A percentile compares a stretch with the other conserved stretches of the same genome.
phyloP scores from a whole-genome alignment of 2,113 vertebrate genomes.

The Centropus bengalensis region DNA sequence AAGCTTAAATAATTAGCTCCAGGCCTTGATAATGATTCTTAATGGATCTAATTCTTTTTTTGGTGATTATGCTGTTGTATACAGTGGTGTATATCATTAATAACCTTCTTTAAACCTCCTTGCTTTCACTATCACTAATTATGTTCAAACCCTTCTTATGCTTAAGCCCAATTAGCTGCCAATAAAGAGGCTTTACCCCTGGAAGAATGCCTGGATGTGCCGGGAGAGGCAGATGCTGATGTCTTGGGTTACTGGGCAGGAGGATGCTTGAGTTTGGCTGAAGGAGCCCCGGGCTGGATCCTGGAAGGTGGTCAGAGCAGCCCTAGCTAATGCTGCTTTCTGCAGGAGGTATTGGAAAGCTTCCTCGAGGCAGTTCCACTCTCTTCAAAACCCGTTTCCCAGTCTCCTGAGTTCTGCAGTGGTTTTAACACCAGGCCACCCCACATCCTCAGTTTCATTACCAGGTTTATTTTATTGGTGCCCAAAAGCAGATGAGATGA shows the following conservation, averaged over 20 bases:
- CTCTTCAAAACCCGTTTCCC: neutral
- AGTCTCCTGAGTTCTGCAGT: neutral
- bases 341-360: neutral
- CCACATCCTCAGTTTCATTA: neutral
- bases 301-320: neutral
- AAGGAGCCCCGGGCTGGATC: accelerated
- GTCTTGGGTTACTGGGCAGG: neutral
- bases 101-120: conserved; percentile 35
- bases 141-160: neutral
- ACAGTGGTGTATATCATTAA: conserved; percentile 49
- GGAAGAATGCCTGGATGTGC: neutral
- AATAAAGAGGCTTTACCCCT: neutral
- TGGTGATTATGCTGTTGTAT: conserved; percentile 22
- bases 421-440: neutral
- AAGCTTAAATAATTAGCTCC: conserved; percentile 65
- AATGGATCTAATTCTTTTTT: conserved; percentile 53
- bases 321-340: neutral
- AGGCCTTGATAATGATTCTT: conserved; percentile 65
- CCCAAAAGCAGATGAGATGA: neutral
- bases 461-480: neutral
- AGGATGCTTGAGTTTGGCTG: neutral
- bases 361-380: accelerated
- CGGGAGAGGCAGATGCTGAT: neutral
- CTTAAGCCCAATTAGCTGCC: conserved; percentile 4
- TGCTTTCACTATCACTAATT: conserved; percentile 33